Conservation (phyloP, 2,113 vertebrate genomes). For the Synchiropus splendidus region DNA sequence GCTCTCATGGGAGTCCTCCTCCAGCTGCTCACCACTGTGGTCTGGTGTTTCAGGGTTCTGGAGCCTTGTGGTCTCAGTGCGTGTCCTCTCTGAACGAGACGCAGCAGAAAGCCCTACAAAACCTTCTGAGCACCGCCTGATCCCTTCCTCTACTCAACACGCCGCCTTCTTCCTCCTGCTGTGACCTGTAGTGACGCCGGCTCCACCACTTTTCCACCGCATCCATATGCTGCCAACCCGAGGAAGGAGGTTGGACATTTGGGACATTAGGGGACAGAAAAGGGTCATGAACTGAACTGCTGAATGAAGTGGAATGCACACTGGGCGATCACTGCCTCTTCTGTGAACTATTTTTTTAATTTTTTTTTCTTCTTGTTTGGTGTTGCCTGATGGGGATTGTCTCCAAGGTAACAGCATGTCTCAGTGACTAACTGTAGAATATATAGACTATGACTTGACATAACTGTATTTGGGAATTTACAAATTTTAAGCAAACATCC, state of each 20-base stretch:
- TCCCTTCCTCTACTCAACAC: conserved; percentile 48
- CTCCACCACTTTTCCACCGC: conserved; percentile 8
- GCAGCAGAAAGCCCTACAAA: conserved; percentile 93
- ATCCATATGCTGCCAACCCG: conserved; percentile 8
- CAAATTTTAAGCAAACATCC: conserved; percentile 14
- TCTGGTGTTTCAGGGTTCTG: conserved; percentile 73
- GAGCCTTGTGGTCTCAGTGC: conserved; percentile 91
- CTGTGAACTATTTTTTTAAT: conserved; percentile 38
- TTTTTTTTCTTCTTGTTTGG: conserved; percentile 21
- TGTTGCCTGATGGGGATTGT: conserved; percentile 21
- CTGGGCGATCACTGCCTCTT: conserved; percentile 43
- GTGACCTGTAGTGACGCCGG: conserved; percentile 48
- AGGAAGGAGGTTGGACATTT: conserved; percentile 31
- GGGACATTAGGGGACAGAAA: conserved; percentile 18
- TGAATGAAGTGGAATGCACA: conserved; percentile 40
- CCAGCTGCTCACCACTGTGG: not conserved
- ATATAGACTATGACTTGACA: conserved; percentile 17
- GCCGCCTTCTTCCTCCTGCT: conserved; percentile 45
- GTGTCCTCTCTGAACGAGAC: conserved; percentile 84
- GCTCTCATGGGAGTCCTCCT: not conserved
- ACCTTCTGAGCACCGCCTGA: conserved; percentile 92
- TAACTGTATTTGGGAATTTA: conserved; percentile 12
- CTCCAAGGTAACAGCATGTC: conserved; percentile 46
- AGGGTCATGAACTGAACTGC: conserved; percentile 37
- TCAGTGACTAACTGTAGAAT: conserved; percentile 48